Evolutionary conservation across 2,888 invertebrate species (phyloP).

Genomic region (Scelioninae gen. 1): DNA sequence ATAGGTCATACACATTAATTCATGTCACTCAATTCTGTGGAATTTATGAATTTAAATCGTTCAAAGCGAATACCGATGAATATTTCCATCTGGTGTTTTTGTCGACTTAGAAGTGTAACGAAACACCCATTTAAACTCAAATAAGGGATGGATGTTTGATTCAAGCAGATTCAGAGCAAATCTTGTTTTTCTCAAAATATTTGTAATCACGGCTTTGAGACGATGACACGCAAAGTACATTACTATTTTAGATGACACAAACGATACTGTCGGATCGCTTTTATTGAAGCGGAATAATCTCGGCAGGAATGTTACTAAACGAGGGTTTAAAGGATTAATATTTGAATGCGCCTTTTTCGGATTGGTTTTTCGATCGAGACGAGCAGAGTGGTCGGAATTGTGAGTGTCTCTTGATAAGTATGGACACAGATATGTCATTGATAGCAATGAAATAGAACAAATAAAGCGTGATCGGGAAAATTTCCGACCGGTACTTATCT

Average conservation of each 20-base stretch:
- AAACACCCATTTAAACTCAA: not conserved
- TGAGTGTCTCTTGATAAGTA: constrained; percentile 24
- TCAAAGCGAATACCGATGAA: no score
- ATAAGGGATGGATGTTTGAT: constrained; percentile 1
- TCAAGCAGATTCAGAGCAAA: constrained; percentile 37
- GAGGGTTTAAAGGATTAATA: constrained; percentile 57
- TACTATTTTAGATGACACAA: constrained; percentile 62
- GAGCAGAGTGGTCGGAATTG: constrained; percentile 19
- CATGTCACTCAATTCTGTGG: no score
- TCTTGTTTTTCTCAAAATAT: constrained; percentile 66
- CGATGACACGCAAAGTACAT: constrained; percentile 63
- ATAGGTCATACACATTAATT: no score
- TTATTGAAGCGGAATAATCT: constrained; percentile 66
- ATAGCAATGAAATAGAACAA: constrained; percentile 24
- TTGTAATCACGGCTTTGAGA: constrained; percentile 59
- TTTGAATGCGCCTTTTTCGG: constrained; percentile 53
- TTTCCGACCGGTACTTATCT: constrained; percentile 2
- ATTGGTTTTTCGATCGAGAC: constrained; percentile 38
- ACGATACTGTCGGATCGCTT: constrained; percentile 45
- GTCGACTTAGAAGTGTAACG: no score
- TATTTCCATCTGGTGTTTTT: no score
- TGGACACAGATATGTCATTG: constrained; percentile 42
- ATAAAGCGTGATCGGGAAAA: constrained; percentile 25
- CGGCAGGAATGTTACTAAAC: constrained; percentile 52
- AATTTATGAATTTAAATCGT: no score